These are phyloP conservation scores for Drosophila bocqueti DNA, from an alignment of 1,140 invertebrate genomes.

Conservation along the genomic window DNA sequence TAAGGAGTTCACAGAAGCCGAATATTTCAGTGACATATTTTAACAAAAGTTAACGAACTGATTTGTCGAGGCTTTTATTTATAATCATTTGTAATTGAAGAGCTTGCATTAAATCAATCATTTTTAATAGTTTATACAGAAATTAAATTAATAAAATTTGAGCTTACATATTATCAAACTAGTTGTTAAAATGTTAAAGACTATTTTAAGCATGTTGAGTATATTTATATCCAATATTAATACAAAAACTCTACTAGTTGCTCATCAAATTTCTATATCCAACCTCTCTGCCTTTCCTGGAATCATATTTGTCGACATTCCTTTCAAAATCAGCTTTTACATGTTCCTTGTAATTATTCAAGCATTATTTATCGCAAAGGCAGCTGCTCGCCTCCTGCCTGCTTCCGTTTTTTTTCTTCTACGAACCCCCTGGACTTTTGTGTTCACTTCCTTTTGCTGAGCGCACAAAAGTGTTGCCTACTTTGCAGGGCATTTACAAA, in stretches of 20 bases:
- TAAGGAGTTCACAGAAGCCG: neutral
- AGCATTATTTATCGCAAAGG: conserved; percentile 72
- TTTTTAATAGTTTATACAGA: neutral
- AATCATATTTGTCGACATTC: conserved; percentile 23
- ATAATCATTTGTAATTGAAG: no score
- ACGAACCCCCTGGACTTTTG: conserved; percentile 13
- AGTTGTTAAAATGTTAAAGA: neutral
- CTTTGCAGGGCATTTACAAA: conserved; percentile 68
- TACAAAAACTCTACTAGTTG: neutral
- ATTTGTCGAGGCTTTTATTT: no score
- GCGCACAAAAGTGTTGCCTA: conserved; percentile 76
- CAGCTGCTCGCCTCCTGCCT: conserved; percentile 42
- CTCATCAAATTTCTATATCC: neutral
- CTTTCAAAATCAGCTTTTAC: conserved; percentile 62
- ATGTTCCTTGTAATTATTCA: conserved; percentile 77
- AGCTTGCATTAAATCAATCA: neutral
- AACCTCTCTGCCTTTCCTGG: neutral
- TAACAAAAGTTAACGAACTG: no score
- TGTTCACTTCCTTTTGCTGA: conserved; percentile 62
- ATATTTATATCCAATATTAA: no score
- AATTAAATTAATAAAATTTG: neutral
- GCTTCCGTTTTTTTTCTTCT: neutral
- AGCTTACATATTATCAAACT: neutral
- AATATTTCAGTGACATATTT: no score
- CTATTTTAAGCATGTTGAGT: no score